These are phyloP conservation scores for Iselma pallidipennis DNA, from an alignment of 2,888 invertebrate species.

Conservation along the genomic window DNA sequence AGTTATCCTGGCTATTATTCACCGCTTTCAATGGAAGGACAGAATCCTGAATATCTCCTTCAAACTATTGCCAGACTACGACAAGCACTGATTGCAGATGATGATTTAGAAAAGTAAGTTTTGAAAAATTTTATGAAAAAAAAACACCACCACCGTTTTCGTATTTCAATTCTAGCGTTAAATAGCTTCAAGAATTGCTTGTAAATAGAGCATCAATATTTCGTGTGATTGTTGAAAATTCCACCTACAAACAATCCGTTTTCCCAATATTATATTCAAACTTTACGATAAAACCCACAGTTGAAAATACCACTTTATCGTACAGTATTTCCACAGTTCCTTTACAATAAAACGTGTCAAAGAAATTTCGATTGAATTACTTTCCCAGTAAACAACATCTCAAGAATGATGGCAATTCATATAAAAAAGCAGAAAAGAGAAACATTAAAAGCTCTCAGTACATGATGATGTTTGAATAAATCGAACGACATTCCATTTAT, in stretches of 20 bases:
- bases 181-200: neutral
- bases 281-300: no score
- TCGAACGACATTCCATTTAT: neutral
- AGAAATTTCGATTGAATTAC: neutral
- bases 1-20: constrained; percentile 51
- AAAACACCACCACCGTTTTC: no score
- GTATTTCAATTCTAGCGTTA: neutral
- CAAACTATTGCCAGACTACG: constrained; percentile 77
- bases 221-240: no score
- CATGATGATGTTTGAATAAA: neutral
- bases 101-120: constrained; percentile 79
- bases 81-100: constrained; percentile 75
- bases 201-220: neutral
- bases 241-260: no score
- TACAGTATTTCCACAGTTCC: neutral
- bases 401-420: neutral
- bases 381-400: no score
- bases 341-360: neutral
- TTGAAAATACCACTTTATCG: neutral
- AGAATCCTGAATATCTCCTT: constrained; percentile 78
- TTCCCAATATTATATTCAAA: neutral
- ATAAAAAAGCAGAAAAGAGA: neutral
- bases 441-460: neutral
- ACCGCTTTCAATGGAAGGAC: constrained; percentile 57
- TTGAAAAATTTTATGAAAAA: neutral